These are phyloP conservation scores for Machaerirhynchus nigripectus DNA, from an alignment of 2,113 vertebrate species.

Conservation along the genomic window DNA sequence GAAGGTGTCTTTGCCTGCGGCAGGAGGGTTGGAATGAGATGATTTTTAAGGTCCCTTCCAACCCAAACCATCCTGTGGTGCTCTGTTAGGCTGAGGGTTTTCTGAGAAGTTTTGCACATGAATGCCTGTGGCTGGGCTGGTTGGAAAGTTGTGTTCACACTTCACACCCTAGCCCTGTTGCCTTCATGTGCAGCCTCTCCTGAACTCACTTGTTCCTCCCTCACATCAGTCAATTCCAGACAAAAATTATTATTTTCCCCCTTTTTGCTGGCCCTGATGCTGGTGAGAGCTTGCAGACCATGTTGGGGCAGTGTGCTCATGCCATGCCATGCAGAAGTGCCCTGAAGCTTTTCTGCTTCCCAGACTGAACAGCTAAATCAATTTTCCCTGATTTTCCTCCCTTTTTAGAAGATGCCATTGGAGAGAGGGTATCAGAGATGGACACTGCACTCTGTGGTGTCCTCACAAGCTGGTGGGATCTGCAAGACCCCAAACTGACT, in stretches of 20 bases:
- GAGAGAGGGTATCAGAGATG: background rate
- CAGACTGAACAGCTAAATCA: background rate
- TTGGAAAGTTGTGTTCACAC: background rate
- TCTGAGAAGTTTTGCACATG: background rate
- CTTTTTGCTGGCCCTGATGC: background rate
- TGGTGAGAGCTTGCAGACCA: background rate
- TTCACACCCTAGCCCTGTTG: background rate
- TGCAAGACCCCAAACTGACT: background rate
- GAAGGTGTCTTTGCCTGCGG: background rate
- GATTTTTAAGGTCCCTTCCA: background rate
- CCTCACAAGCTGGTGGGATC: background rate
- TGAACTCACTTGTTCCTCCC: background rate
- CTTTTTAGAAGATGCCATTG: background rate
- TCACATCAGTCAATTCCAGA: background rate
- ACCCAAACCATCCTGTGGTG: background rate
- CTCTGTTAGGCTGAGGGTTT: background rate
- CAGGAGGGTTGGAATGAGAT: background rate
- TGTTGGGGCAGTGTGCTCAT: background rate
- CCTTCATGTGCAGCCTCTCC: background rate
- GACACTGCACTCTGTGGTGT: background rate
- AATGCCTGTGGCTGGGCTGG: background rate
- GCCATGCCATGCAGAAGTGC: background rate
- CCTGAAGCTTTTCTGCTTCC: background rate
- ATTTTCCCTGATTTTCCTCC: accelerated
- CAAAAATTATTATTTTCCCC: background rate